Base-by-base conservation (phyloP, 2,113 vertebrate species). In the Silurus asotus region DNA sequence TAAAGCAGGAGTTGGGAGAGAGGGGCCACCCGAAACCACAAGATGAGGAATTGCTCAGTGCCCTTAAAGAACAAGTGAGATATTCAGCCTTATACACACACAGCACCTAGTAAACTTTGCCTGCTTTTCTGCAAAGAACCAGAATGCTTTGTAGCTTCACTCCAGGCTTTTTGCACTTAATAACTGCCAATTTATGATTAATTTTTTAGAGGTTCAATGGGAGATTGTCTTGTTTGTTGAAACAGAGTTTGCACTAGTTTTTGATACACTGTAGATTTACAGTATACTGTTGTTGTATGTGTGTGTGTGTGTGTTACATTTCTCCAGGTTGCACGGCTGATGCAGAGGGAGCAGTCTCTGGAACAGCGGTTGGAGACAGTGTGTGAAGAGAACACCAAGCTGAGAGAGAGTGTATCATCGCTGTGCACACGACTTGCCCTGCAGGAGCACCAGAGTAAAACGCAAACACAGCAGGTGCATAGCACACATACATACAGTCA, bases 1-100 rank as follows among this genome's bases (percentile, higher is more conserved):
- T 96, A 45, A 94, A 94, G 81, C 88, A 94, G 87, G 90, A 94
- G 85, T 89, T 95, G 67, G 90, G 87, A 25, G 92, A 93, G 20
- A 91, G 89, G 65, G 91, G 90, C 84, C 87, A 90, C 19, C 86
- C 65, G 80, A 87, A 90, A 78, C 86, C 89, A 10, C 90, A 93
- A 88, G 94, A 95, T 0, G 94, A 95, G 62, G 94, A 94, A 89
- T 85, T 95, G 81, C 90, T 95, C 80, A 93, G 92, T 80, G 93
- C 93, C 84, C 92, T 95, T 91, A 94, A 86, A 90, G 94, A 96
- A 87, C 94, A 96, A 94, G 95, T 95, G 91, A 86, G 70, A 13
- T 45, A 61, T 5, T 3, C 9, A 11, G 28, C 23, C 28, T n/a
- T 62, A 65, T 9, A 65, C 62, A 28, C 55, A 65, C 84, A 83